phyloP scores from a whole-genome alignment of 1,140 invertebrate species.

The Drosophila subobscura region DNA sequence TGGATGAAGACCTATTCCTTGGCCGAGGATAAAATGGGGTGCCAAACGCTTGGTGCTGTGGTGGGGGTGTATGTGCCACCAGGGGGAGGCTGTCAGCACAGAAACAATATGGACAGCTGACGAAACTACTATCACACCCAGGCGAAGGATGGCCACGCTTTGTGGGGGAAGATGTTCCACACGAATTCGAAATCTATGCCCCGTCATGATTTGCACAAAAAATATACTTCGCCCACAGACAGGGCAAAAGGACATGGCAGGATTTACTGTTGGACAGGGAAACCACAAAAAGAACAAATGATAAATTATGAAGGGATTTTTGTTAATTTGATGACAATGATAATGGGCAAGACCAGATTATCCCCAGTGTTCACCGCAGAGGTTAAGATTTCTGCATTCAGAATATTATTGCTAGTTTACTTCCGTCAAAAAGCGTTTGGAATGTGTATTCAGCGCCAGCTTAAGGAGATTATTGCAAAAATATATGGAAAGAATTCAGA shows the following conservation, averaged over 20 bases:
- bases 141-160: conserved; percentile 33
- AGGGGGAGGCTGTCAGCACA: conserved; percentile 22
- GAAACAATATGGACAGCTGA: conserved; percentile 68
- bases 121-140: conserved; percentile 66
- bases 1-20: conserved; percentile 53
- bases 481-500: no score
- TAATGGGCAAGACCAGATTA: conserved; percentile 68
- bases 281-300: conserved; percentile 62
- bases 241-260: conserved; percentile 19
- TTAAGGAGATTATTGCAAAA: no score
- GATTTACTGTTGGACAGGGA: conserved; percentile 20
- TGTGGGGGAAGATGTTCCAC: conserved; percentile 65
- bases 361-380: conserved; percentile 16
- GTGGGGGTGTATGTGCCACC: not conserved
- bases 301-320: conserved; percentile 78
- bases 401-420: not conserved
- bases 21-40: conserved; percentile 4
- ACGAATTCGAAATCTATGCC: conserved; percentile 79
- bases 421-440: no score
- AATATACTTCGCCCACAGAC: conserved; percentile 2
- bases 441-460: no score
- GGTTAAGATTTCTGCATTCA: conserved; percentile 3
- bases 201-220: conserved; percentile 80
- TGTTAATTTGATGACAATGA: conserved; percentile 81
- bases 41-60: conserved; percentile 11